These are phyloP conservation scores for Graptemys geographica DNA, from an alignment of 2,797 vertebrate genomes.

Conservation along the genomic window DNA sequence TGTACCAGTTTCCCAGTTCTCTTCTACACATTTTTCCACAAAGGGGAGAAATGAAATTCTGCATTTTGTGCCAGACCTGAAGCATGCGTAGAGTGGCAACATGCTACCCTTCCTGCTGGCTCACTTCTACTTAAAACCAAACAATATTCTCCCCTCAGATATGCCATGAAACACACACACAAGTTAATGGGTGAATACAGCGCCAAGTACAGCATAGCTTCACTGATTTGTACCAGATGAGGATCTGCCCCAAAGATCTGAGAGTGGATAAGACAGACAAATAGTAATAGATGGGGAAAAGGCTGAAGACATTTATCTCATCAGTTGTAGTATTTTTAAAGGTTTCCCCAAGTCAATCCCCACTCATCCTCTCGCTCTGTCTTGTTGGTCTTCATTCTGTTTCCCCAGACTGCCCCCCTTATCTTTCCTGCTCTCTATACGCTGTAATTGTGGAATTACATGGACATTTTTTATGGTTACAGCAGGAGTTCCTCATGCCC, in stretches of 20 bases:
- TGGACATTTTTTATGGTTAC: background rate
- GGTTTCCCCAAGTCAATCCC: background rate
- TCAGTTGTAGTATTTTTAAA: background rate
- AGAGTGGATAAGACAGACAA: background rate
- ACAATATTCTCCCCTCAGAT: background rate
- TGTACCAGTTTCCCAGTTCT: background rate
- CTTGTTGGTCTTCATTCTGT: background rate
- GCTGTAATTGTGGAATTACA: background rate
- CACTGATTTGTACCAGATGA: background rate
- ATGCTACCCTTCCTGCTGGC: background rate
- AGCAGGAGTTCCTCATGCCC: background rate
- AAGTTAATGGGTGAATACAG: background rate
- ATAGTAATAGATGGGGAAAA: background rate
- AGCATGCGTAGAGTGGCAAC: background rate
- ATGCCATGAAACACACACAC: background rate
- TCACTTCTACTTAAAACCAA: rapidly evolving
- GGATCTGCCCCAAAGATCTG: background rate
- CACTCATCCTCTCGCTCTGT: background rate
- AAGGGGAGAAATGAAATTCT: background rate
- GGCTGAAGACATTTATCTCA: background rate
- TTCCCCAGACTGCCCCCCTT: background rate
- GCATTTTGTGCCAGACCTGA: background rate
- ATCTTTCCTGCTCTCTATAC: background rate
- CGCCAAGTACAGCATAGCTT: background rate
- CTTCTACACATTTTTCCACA: background rate